Conservation (phyloP, 1,140 invertebrate species). For the Trichomalopsis sarcophagae region DNA sequence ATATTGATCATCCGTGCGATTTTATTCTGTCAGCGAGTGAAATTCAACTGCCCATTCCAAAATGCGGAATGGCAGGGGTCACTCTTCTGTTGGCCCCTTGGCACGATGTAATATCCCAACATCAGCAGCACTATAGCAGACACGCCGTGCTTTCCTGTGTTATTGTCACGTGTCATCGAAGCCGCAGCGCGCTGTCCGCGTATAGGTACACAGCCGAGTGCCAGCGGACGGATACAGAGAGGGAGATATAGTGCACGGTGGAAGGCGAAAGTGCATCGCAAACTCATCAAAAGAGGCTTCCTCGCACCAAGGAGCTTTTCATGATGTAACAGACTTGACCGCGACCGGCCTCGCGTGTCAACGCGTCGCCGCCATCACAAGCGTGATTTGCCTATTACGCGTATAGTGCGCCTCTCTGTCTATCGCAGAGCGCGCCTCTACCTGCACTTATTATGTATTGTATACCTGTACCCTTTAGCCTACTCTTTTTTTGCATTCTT, state of each 20-base stretch:
- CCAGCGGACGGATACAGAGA: background rate
- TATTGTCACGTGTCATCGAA: conserved; percentile 58
- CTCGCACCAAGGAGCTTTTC: conserved; percentile 64
- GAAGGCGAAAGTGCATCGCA: background rate
- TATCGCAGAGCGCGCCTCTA: too few species aligned
- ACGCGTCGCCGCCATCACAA: conserved; percentile 33
- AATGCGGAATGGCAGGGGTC: too few species aligned
- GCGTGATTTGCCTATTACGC: conserved; percentile 54
- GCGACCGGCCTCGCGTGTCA: conserved; percentile 58
- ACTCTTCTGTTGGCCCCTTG: too few species aligned
- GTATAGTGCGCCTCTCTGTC: background rate
- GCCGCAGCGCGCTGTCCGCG: conserved; percentile 41
- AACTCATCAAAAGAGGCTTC: conserved; percentile 63
- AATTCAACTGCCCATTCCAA: too few species aligned
- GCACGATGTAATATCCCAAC: too few species aligned
- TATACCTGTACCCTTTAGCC: background rate
- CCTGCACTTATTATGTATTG: background rate
- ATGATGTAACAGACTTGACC: conserved; percentile 67
- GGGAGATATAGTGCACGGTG: conserved; percentile 28
- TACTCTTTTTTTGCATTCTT: background rate
- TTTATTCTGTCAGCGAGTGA: too few species aligned
- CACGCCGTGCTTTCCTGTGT: background rate
- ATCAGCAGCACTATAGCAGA: background rate
- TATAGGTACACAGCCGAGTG: background rate
- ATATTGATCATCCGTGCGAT: too few species aligned